Evolutionary conservation across 2,797 vertebrate species (phyloP).

Genomic region (Borostomias antarcticus): DNA sequence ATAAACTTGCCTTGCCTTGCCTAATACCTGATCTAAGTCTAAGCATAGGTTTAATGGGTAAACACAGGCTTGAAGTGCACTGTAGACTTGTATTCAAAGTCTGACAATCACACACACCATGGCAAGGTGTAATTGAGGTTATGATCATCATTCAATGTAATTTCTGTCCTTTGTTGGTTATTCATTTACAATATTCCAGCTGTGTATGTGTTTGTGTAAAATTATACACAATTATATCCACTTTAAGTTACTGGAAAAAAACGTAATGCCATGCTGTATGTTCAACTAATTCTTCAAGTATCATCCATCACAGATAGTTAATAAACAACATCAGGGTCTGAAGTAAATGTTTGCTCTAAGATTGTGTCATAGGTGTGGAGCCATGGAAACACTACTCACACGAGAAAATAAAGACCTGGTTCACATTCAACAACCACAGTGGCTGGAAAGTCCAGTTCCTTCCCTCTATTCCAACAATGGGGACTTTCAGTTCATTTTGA

Average conservation of each 20-base stretch:
- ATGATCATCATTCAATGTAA: not conserved
- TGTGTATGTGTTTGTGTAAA: not conserved
- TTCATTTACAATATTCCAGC: not conserved
- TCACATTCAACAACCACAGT: constrained; percentile 41
- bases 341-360: constrained; percentile 58
- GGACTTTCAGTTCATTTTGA: constrained; percentile 55
- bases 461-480: constrained; percentile 44
- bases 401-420: constrained; percentile 60
- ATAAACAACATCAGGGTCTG: constrained; percentile 62
- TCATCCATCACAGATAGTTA: constrained; percentile 60
- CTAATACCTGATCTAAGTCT: not conserved
- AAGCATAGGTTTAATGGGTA: not conserved
- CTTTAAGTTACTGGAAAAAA: not conserved
- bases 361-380: constrained; percentile 44
- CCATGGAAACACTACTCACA: constrained; percentile 51
- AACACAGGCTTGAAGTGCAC: not conserved
- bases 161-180: not conserved
- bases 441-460: constrained; percentile 54
- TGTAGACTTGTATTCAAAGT: no score
- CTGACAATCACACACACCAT: no score
- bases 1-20: no score
- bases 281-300: constrained; percentile 29
- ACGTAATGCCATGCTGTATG: not conserved
- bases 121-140: not conserved
- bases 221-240: not conserved